Percentiles rank a stretch among this genome's conserved stretches.
Conservation (phyloP, 1,140 invertebrate genomes). For the Trichogramma pretiosum region DNA sequence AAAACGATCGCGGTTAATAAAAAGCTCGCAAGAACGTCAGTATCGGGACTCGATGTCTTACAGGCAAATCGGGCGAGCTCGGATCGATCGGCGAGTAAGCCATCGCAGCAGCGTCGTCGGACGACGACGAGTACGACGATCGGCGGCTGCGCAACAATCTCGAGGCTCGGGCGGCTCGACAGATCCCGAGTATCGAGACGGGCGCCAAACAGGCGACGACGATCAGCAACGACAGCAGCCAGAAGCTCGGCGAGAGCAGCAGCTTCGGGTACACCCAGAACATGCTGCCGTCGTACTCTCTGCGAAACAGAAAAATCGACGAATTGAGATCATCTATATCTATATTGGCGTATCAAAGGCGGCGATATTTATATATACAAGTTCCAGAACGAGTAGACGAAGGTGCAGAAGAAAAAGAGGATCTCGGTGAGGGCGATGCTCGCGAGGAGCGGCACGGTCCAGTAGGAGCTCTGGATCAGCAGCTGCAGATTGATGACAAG, state of each 20-base stretch:
- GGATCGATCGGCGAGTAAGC: neutral
- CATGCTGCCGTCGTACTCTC: slow-evolving; percentile 53
- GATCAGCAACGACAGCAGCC: slow-evolving; percentile 51
- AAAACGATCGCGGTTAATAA: neutral
- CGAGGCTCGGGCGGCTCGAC: slow-evolving; percentile 21
- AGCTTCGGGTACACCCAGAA: slow-evolving; percentile 54
- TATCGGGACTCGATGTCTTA: neutral
- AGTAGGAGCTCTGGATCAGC: slow-evolving; percentile 55
- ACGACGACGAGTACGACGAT: slow-evolving; percentile 7
- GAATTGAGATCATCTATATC: no score
- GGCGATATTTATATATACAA: slow-evolving; percentile 13
- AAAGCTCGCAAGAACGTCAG: neutral
- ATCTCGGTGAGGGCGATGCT: slow-evolving; percentile 52
- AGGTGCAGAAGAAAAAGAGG: slow-evolving; percentile 41
- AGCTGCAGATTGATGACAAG: slow-evolving; percentile 49
- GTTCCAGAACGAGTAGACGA: slow-evolving; percentile 6
- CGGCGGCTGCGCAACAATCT: slow-evolving; percentile 17
- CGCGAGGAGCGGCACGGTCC: slow-evolving; percentile 51
- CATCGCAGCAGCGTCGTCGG: slow-evolving; percentile 6
- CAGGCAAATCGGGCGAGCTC: neutral
- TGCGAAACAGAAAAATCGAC: no score
- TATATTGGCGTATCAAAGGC: no score
- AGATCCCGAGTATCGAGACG: slow-evolving; percentile 43
- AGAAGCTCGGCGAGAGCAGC: slow-evolving; percentile 50
- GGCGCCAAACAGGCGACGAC: slow-evolving; percentile 52